Evolutionary conservation across 2,113 vertebrate species (phyloP).

Genomic region (Chrysochloris asiatica): DNA sequence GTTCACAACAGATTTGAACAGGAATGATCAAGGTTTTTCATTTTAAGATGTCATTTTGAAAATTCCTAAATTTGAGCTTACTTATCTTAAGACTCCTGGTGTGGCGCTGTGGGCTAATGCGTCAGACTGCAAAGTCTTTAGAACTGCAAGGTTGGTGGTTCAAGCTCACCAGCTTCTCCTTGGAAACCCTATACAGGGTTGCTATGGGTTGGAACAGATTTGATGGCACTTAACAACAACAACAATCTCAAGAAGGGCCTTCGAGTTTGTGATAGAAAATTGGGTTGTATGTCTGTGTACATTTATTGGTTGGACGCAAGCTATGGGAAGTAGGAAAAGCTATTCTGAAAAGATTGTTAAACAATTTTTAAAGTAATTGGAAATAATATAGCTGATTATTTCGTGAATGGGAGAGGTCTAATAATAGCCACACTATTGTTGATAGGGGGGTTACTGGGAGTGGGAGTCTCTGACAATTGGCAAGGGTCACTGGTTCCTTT

Average conservation of each 20-base stretch:
- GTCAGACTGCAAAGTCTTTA: too few relatives aligned
- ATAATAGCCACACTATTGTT: not conserved
- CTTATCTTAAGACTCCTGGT: not conserved
- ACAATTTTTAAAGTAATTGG: slow-evolving; percentile 12
- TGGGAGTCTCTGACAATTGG: not conserved
- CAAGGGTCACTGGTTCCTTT: not conserved
- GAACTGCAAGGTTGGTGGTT: too few relatives aligned
- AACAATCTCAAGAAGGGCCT: not conserved
- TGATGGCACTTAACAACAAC: too few relatives aligned
- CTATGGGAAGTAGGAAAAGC: not conserved
- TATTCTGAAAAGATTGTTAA: not conserved
- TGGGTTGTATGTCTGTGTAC: not conserved
- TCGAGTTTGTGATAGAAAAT: not conserved
- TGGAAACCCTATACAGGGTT: too few relatives aligned
- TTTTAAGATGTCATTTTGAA: not conserved
- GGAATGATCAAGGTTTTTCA: not conserved
- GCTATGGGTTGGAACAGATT: too few relatives aligned
- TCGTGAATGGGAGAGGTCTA: not conserved
- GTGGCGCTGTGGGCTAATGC: too few relatives aligned
- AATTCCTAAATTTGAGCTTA: slow-evolving; percentile 10
- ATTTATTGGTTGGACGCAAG: not conserved
- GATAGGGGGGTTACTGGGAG: fast-evolving
- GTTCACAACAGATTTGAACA: not conserved
- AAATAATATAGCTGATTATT: not conserved
- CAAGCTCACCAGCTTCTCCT: too few relatives aligned